These are phyloP conservation scores for Druon quercuslanigerum DNA, from an alignment of 1,140 invertebrate genomes.

Conservation along the genomic window DNA sequence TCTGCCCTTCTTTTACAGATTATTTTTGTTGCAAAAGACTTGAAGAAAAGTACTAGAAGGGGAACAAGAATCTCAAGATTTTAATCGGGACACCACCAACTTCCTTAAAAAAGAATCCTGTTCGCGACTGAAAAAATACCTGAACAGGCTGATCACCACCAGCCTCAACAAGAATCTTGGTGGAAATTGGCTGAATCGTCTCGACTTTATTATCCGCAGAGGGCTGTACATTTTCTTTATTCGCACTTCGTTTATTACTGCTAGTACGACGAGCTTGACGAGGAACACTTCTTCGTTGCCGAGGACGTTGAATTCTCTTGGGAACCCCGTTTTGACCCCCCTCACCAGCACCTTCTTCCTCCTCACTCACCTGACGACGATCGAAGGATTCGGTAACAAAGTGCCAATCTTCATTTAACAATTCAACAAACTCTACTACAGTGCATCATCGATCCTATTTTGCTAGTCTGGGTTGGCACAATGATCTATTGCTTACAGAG, in stretches of 20 bases:
- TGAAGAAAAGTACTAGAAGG: too few relatives aligned
- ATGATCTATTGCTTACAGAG: neutral
- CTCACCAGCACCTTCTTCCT: constrained; percentile 48
- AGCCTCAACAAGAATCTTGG: constrained; percentile 47
- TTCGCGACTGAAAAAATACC: constrained; percentile 42
- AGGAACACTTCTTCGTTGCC: constrained; percentile 52
- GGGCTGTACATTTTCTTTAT: constrained; percentile 49
- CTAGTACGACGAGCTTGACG: constrained; percentile 48
- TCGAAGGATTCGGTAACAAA: constrained; percentile 16
- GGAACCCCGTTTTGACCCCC: constrained; percentile 37
- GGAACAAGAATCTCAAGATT: neutral
- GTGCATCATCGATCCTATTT: neutral
- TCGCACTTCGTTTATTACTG: constrained; percentile 45
- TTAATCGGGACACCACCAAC: neutral
- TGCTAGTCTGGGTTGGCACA: neutral
- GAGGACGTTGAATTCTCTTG: constrained; percentile 51
- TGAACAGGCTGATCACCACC: constrained; percentile 44
- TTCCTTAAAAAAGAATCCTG: neutral
- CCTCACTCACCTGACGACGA: constrained; percentile 50
- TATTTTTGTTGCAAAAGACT: too few relatives aligned
- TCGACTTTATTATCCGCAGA: constrained; percentile 35
- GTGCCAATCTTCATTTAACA: neutral
- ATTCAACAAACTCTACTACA: neutral
- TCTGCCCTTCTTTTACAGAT: too few relatives aligned
- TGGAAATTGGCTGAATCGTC: constrained; percentile 17